Evolutionary conservation across 1,140 invertebrate genomes (phyloP).

Genomic region (Oncopeltus fasciatus): DNA sequence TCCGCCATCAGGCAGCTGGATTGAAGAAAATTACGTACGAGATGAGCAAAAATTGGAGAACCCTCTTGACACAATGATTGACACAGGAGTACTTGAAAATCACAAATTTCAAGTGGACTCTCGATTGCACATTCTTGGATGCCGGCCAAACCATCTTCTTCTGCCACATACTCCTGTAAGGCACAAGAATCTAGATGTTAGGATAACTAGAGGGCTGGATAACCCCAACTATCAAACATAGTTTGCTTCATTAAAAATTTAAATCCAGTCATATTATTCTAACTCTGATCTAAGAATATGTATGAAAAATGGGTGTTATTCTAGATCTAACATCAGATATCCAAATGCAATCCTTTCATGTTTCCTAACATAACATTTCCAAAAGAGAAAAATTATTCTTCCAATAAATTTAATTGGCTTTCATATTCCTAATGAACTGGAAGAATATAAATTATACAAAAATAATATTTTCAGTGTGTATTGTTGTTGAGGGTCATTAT

Average conservation of each 20-base stretch:
- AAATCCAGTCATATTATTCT: not conserved
- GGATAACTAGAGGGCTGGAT: slow-evolving; percentile 21
- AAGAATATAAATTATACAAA: too few species aligned
- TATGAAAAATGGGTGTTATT: too few species aligned
- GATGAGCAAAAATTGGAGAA: slow-evolving; percentile 19
- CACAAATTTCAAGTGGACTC: slow-evolving; percentile 23
- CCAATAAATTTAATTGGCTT: too few species aligned
- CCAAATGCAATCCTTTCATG: too few species aligned
- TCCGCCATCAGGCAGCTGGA: slow-evolving; percentile 23
- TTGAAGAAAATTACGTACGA: slow-evolving; percentile 22
- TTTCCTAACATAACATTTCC: too few species aligned
- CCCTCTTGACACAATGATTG: slow-evolving; percentile 17
- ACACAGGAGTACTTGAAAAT: slow-evolving; percentile 19
- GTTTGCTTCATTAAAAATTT: not conserved
- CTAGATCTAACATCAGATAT: too few species aligned
- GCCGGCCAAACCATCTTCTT: slow-evolving; percentile 24
- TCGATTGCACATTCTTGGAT: slow-evolving; percentile 24
- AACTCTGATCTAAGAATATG: not conserved
- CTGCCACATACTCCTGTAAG: slow-evolving; percentile 22
- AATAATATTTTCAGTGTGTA: too few species aligned
- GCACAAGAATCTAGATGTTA: slow-evolving; percentile 43
- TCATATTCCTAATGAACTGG: too few species aligned
- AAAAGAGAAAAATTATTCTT: too few species aligned
- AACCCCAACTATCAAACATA: slow-evolving; percentile 24
- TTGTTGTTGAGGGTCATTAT: too few species aligned